A percentile compares a stretch with the other conserved stretches of the same genome.
Conservation (phyloP, 2,797 vertebrate species). For the Amblyraja radiata region DNA sequence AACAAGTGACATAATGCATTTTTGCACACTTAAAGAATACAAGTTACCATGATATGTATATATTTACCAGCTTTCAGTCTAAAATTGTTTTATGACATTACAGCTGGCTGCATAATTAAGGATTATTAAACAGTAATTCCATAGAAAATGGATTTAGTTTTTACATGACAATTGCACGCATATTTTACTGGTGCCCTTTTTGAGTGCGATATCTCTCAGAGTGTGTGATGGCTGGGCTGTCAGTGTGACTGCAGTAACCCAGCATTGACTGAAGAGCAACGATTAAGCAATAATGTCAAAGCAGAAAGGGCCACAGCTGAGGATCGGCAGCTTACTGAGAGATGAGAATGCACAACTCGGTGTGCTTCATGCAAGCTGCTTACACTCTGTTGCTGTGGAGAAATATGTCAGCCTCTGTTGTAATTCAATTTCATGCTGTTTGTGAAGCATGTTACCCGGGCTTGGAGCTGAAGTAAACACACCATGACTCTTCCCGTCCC, state of each 20-base stretch:
- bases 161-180: background rate
- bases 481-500: background rate
- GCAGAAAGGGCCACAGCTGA: background rate
- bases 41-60: background rate
- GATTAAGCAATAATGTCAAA: background rate
- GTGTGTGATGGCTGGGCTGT: background rate
- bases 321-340: background rate
- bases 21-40: background rate
- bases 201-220: background rate
- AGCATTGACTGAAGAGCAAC: background rate
- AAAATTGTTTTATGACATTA: background rate
- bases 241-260: background rate
- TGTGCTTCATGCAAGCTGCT: background rate
- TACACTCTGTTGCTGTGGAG: background rate
- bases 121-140: background rate
- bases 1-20: background rate
- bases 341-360: background rate
- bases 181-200: background rate
- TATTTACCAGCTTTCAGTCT: conserved; percentile 1
- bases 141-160: background rate
- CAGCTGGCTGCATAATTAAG: conserved; percentile 12
- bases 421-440: background rate
- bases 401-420: background rate
- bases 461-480: background rate
- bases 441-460: background rate